Evolutionary conservation across 2,888 invertebrate species (phyloP).

Genomic region (Meiosimyza decipiens): DNA sequence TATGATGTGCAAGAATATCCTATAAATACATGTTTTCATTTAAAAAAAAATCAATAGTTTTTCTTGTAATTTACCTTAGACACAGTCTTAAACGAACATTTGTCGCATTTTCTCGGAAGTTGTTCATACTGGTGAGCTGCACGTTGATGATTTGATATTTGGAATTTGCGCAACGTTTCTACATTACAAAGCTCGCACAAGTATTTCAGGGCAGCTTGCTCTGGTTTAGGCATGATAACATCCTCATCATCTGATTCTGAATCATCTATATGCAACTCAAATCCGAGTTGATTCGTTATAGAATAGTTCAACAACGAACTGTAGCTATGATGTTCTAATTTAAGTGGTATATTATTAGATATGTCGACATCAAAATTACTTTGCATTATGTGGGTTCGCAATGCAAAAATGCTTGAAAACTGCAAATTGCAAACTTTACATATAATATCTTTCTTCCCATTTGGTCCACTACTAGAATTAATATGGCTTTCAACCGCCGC

Average conservation of each 20-base stretch:
- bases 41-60: not conserved
- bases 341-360: not conserved
- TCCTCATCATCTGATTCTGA: constrained; percentile 64
- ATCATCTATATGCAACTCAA: constrained; percentile 62
- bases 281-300: constrained; percentile 61
- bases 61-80: constrained; percentile 61
- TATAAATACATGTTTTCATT: constrained; percentile 48
- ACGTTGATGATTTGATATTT: constrained; percentile 61
- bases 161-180: constrained; percentile 57
- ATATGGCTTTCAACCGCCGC: constrained; percentile 55
- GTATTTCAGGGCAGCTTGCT: constrained; percentile 44
- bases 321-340: constrained; percentile 44
- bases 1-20: constrained; percentile 69
- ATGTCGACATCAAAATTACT: not conserved
- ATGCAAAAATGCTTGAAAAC: constrained; percentile 49
- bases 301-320: constrained; percentile 58
- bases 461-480: constrained; percentile 53
- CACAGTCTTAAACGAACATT: constrained; percentile 70
- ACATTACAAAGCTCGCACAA: constrained; percentile 58
- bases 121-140: constrained; percentile 66
- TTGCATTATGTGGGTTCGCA: constrained; percentile 52
- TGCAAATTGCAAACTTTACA: constrained; percentile 58
- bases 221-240: constrained; percentile 23
- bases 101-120: constrained; percentile 68
- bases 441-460: constrained; percentile 55